Base-by-base conservation (phyloP, 2,113 vertebrate genomes). In the Setophaga petechia region DNA sequence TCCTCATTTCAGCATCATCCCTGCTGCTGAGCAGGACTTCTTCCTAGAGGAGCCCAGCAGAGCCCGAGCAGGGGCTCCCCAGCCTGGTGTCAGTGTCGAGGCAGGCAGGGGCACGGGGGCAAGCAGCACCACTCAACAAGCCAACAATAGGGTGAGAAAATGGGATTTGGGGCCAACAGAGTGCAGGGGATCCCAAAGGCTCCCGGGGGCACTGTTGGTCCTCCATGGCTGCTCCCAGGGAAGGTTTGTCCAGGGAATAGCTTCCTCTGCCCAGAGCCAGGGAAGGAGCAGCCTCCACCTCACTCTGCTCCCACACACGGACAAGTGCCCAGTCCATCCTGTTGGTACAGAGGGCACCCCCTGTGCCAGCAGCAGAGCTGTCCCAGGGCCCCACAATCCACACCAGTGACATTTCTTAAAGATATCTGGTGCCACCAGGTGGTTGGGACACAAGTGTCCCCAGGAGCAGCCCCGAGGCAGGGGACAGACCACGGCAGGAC, bases 281-380 rank as follows among this genome's bases (percentile, higher is more conserved):
- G 89, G 72, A 25, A 66, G 46, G 71, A 83, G 30, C 76, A 54
- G 66, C 49, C 52, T 37, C 24, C 2, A 0, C 3, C 0, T 27
- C 62, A 1, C 66, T 18, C 82, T 3, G 12, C 39, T 65, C 33
- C 58, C 69, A 23, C 2, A 1, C 33, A 23, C 0, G 2, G 81
- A 41, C 27, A 5, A 62, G 30, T 22, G 30, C 51, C 61, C 15
- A 10, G 16, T 52, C 73, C 52, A 7, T 23, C 79, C 89, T 22
- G 52, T 39, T 14, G 49, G 52, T 24, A 33, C 57, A n/a, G 5
- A 37, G 19, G 41, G 43, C 73, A 87, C 51, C 54, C 43, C 54
- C 55, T 33, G 52, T 23, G 57, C 65, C 41, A 14, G 41, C 41
- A 41, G 41, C 41, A 41, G 41, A 14, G 41, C 41, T 41, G 41